Percentiles rank a stretch among this genome's conserved stretches.
phyloP scores from a whole-genome alignment of 2,113 vertebrate genomes.

The Odocoileus virginianus region DNA sequence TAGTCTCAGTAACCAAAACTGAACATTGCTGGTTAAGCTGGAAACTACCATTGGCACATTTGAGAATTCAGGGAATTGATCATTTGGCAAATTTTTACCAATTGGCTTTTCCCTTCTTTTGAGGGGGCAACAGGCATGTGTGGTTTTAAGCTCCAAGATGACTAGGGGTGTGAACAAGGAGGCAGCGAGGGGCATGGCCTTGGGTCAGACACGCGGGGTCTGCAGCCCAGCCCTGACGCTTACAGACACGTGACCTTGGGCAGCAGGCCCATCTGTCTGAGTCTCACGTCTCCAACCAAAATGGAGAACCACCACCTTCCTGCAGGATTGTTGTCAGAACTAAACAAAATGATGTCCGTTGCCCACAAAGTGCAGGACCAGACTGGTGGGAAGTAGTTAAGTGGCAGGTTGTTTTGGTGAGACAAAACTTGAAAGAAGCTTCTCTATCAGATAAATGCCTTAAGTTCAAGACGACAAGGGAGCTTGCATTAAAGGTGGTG shows the following conservation, averaged over 20 bases:
- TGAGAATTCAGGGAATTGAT: background rate
- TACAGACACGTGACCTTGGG: background rate
- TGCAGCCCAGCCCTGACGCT: background rate
- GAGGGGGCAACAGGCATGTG: background rate
- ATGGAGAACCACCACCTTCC: background rate
- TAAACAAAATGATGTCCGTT: background rate
- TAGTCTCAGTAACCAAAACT: background rate
- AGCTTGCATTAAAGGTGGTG: background rate
- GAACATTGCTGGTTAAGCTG: background rate
- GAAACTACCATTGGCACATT: background rate
- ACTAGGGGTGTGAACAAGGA: background rate
- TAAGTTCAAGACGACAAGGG: background rate
- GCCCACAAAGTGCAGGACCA: background rate
- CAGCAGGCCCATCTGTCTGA: background rate
- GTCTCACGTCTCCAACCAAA: background rate
- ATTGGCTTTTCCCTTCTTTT: background rate
- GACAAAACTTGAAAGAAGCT: background rate
- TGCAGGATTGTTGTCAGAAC: background rate
- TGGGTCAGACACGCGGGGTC: background rate
- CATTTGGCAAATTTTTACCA: background rate
- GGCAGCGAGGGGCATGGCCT: background rate
- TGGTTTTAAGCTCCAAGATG: background rate
- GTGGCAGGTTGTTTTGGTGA: constrained; percentile 4
- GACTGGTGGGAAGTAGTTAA: background rate
- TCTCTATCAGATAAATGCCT: background rate